Evolutionary conservation across 2,797 vertebrate genomes (phyloP).

Genomic region (Pampus argenteus): DNA sequence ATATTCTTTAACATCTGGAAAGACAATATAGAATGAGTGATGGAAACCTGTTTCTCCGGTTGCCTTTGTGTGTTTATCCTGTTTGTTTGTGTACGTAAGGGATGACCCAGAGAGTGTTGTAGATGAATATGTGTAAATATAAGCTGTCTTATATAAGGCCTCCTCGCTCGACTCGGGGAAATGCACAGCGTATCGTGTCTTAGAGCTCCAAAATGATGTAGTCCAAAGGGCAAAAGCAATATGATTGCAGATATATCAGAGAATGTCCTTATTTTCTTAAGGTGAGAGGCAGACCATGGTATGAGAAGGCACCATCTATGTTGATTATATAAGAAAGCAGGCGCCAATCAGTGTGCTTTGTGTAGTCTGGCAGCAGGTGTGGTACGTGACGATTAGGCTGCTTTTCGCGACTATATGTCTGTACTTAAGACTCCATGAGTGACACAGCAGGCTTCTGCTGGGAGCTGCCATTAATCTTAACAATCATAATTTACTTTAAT

Average conservation of each 20-base stretch:
- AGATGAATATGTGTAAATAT: neutral
- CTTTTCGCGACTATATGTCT: constrained; percentile 42
- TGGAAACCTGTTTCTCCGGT: constrained; percentile 49
- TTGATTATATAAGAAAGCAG: constrained; percentile 49
- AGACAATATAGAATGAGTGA: constrained; percentile 23
- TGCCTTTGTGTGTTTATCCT: constrained; percentile 9
- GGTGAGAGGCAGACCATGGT: constrained; percentile 1
- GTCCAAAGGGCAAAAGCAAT: neutral
- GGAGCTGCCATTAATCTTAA: constrained; percentile 68
- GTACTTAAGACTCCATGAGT: constrained; percentile 55
- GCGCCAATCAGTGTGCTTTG: constrained; percentile 61
- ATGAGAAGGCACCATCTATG: constrained; percentile 16
- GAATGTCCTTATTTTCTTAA: constrained; percentile 19
- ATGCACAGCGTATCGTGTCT: neutral
- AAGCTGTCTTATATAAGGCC: constrained; percentile 1
- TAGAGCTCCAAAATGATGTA: neutral
- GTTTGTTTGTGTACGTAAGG: constrained; percentile 30
- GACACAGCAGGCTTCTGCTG: constrained; percentile 63
- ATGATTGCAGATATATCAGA: neutral
- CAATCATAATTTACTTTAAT: constrained; percentile 71
- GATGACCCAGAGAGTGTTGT: neutral
- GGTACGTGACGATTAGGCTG: constrained; percentile 15
- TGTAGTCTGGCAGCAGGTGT: constrained; percentile 56
- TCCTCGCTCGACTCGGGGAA: neutral
- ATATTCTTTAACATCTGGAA: constrained; percentile 38